Base-by-base conservation (phyloP, 2,888 invertebrate species). In the Cinara cedri region DNA sequence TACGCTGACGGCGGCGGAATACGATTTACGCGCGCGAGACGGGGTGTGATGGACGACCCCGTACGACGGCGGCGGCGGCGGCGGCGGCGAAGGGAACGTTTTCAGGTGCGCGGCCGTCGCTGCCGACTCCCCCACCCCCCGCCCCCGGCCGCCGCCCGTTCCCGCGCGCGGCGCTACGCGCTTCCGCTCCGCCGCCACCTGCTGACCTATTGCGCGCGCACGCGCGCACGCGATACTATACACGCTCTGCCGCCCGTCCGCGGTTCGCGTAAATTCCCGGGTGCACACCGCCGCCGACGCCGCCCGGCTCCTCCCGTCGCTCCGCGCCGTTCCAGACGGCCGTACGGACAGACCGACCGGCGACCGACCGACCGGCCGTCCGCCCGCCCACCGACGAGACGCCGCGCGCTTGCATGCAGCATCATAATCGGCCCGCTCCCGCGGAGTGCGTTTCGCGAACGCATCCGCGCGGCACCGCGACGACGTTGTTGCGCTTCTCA, bases 261-360 rank as follows among this genome's bases (percentile, higher is more conserved):
- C 51, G 24, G 57, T 72, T 72, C 72, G 72, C 72, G 72, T 72
- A 72, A 72, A 72, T 72, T 72, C 72, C 72, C 72, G 24, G 72
- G 72, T 42, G 57, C 13, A 16, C 34, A 9, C 44, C 49, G 51
- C 44, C 46, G 46, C 24, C 66, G 49, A 4, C 62, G 34, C n/a
- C 62, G 62, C 34, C 34, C 34, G 34, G 6, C 34, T 34, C 34
- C 34, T n/a, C n/a, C n/a, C n/a, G n/a, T n/a, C n/a, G n/a, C n/a
- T n/a, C n/a, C n/a, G n/a, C n/a, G n/a, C n/a, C n/a, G n/a, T n/a
- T n/a, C n/a, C n/a, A n/a, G n/a, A n/a, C n/a, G n/a, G n/a, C n/a
- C n/a, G n/a, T n/a, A n/a, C n/a, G n/a, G n/a, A n/a, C n/a, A n/a
- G n/a, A n/a, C n/a, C n/a, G n/a, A n/a, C 34, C 3, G 34, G 6